phyloP scores from a whole-genome alignment of 2,888 invertebrate genomes.

The Cephus pygmeus region DNA sequence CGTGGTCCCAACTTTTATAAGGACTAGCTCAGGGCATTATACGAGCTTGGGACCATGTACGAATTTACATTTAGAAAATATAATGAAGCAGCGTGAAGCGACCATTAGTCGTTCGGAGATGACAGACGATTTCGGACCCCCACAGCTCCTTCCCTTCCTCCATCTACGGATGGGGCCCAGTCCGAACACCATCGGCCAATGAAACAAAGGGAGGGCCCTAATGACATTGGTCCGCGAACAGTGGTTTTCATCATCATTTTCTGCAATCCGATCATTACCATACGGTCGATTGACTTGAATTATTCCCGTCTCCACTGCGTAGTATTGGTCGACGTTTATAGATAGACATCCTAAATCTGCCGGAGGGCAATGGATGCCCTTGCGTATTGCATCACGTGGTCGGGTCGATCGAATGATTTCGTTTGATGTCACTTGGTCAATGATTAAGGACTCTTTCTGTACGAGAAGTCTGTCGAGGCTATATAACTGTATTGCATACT shows the following conservation, averaged over 20 bases:
- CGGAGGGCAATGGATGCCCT: too few species aligned
- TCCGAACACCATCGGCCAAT: constrained; percentile 30
- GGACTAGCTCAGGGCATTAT: constrained; percentile 45
- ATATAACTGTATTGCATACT: too few species aligned
- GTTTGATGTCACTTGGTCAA: too few species aligned
- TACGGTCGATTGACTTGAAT: too few species aligned
- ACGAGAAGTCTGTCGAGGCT: too few species aligned
- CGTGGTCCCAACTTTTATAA: constrained; percentile 55
- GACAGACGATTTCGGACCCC: constrained; percentile 66
- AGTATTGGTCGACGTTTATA: too few species aligned
- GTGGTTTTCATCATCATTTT: constrained; percentile 43
- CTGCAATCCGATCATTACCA: neutral
- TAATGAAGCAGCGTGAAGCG: constrained; percentile 66
- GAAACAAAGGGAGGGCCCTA: constrained; percentile 55
- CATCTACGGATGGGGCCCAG: constrained; percentile 27
- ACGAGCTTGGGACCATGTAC: constrained; percentile 52
- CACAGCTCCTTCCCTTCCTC: constrained; percentile 55
- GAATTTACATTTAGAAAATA: constrained; percentile 67
- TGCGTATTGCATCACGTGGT: too few species aligned
- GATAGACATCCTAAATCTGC: too few species aligned
- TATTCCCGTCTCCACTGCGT: too few species aligned
- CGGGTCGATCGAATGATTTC: too few species aligned
- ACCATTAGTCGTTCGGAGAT: constrained; percentile 66
- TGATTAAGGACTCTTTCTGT: too few species aligned
- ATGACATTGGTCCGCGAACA: constrained; percentile 43